These are phyloP conservation scores for Anastrepha ludens DNA, from an alignment of 1,140 invertebrate species.

Conservation along the genomic window DNA sequence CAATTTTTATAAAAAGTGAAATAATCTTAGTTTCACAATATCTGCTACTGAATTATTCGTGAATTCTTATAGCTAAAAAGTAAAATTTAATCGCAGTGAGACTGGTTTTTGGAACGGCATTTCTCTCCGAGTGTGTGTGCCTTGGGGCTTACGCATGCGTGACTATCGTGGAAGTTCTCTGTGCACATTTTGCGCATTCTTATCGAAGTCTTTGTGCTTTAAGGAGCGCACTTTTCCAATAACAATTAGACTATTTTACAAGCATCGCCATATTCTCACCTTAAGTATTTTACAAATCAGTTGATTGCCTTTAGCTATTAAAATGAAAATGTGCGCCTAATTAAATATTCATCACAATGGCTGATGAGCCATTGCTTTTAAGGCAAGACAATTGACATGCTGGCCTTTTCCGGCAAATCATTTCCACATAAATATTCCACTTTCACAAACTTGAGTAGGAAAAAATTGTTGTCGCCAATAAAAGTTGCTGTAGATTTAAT, in stretches of 20 bases:
- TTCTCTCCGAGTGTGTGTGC: too few relatives aligned
- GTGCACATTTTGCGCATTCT: not conserved
- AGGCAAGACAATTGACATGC: constrained; percentile 45
- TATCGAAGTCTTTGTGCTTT: not conserved
- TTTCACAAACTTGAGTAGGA: not conserved
- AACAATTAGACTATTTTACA: constrained; percentile 49
- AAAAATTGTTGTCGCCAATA: constrained; percentile 40
- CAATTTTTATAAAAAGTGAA: too few relatives aligned
- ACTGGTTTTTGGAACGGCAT: too few relatives aligned
- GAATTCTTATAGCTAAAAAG: too few relatives aligned
- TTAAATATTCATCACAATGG: constrained; percentile 47
- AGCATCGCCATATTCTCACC: constrained; percentile 34
- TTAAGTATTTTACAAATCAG: not conserved
- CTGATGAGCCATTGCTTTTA: constrained; percentile 35
- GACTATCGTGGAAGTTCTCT: too few relatives aligned
- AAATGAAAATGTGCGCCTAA: not conserved
- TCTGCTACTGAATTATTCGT: too few relatives aligned
- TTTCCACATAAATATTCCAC: constrained; percentile 34
- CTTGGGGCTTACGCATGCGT: too few relatives aligned
- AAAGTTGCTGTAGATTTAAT: constrained; percentile 50
- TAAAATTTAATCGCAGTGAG: too few relatives aligned
- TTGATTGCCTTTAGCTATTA: not conserved
- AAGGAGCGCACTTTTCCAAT: constrained; percentile 26
- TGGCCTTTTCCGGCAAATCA: not conserved
- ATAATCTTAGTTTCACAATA: too few relatives aligned